A percentile compares a stretch with the other conserved stretches of the same genome.
Conservation (phyloP, 2,888 invertebrate genomes). For the Branchellion lobata region DNA sequence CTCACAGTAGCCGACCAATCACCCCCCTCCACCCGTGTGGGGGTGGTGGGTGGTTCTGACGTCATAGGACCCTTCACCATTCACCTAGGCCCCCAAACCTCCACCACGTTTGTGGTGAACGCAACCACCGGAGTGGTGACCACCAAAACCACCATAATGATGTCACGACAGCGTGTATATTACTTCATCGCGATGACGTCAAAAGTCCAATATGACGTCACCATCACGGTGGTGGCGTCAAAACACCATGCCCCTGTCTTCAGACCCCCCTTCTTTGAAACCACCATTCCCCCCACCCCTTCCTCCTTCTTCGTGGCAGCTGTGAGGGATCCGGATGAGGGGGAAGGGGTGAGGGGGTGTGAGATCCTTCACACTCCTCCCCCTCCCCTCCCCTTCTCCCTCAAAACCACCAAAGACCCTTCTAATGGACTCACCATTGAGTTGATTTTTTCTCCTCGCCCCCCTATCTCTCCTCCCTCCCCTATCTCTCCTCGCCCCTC, state of each 20-base stretch:
- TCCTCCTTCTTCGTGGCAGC: constrained; percentile 22
- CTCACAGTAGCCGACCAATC: constrained; percentile 39
- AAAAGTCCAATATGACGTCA: constrained; percentile 30
- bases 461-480: not conserved
- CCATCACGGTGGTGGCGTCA: constrained; percentile 10
- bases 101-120: not conserved
- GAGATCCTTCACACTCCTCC: constrained; percentile 10
- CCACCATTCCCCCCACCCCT: constrained; percentile 2
- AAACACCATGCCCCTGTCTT: constrained; percentile 33
- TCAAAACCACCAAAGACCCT: not conserved
- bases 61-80: constrained; percentile 31
- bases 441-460: not conserved
- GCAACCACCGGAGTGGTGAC: constrained; percentile 22
- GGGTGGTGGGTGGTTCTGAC: constrained; percentile 19
- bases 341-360: constrained; percentile 1
- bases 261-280: constrained; percentile 30
- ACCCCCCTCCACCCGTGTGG: constrained; percentile 19
- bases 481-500: not conserved
- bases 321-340: constrained; percentile 36
- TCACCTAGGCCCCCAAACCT: not conserved
- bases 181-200: constrained; percentile 35
- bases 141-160: constrained; percentile 14
- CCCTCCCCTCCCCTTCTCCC: not conserved
- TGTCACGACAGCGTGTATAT: constrained; percentile 16
- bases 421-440: not conserved